Evolutionary conservation across 2,113 vertebrate genomes (phyloP).

Genomic region (Macrotis lagotis): DNA sequence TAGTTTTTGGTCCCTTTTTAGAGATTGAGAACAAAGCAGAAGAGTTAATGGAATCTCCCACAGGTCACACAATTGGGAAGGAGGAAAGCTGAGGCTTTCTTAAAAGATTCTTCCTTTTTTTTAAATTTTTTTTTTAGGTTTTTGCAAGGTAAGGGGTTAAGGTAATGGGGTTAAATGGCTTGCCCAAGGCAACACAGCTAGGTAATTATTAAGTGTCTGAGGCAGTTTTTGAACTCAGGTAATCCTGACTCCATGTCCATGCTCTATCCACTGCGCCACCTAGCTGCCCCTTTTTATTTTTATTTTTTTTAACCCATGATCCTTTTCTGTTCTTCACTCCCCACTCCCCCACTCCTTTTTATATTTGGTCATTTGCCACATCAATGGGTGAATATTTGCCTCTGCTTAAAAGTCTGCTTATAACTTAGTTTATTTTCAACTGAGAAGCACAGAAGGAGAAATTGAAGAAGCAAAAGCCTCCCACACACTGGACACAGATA

Average conservation of each 20-base stretch:
- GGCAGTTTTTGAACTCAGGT: no score
- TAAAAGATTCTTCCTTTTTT: background rate
- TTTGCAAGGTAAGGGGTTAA: no score
- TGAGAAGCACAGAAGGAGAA: constrained; percentile 15
- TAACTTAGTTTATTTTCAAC: constrained; percentile 40
- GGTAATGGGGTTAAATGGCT: no score
- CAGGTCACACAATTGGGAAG: background rate
- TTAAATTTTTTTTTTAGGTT: no score
- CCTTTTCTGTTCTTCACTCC: background rate
- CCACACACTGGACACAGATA: constrained; percentile 69
- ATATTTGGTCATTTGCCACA: constrained; percentile 2
- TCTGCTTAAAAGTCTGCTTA: background rate
- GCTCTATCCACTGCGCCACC: no score
- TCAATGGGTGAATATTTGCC: background rate
- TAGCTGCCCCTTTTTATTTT: no score
- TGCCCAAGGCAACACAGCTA: no score
- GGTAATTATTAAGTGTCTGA: no score
- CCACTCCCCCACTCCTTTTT: background rate
- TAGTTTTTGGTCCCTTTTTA: constrained; percentile 10
- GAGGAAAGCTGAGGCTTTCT: background rate
- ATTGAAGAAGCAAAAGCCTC: constrained; percentile 65
- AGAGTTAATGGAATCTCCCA: background rate
- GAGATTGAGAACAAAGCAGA: background rate
- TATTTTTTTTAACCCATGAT: no score
- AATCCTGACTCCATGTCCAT: no score